phyloP scores from a whole-genome alignment of 2,888 invertebrate species.

The Notodonta ziczac region DNA sequence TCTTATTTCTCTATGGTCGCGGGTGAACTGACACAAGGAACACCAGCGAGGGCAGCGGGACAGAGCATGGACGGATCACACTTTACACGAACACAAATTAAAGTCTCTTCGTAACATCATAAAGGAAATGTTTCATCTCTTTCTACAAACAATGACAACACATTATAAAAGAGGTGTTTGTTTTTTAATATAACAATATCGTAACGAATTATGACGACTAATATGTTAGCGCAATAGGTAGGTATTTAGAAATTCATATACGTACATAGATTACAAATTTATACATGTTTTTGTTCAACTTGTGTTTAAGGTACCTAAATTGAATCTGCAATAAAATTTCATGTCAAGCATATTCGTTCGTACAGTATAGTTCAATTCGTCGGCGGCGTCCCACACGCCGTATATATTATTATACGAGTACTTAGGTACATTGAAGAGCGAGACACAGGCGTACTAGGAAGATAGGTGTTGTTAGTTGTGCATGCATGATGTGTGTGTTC shows the following conservation, averaged over 20 bases:
- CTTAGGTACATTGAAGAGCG: too few relatives aligned
- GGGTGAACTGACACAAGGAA: neutral
- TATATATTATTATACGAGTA: too few relatives aligned
- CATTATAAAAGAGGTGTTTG: too few relatives aligned
- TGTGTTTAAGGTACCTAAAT: too few relatives aligned
- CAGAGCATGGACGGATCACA: conserved; percentile 70
- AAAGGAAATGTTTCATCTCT: neutral
- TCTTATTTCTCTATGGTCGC: neutral
- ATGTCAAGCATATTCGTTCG: too few relatives aligned
- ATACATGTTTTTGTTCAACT: neutral
- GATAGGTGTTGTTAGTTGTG: conserved; percentile 5
- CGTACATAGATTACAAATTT: neutral
- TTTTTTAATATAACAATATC: too few relatives aligned
- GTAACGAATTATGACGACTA: neutral
- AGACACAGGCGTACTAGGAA: too few relatives aligned
- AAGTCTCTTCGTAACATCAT: neutral
- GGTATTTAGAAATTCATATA: neutral
- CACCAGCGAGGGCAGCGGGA: conserved; percentile 24
- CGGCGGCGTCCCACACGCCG: neutral
- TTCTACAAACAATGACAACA: neutral
- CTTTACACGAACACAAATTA: conserved; percentile 45
- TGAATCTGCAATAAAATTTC: too few relatives aligned
- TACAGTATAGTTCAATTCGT: neutral
- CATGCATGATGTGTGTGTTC: conserved; percentile 18
- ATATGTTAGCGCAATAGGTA: neutral